Evolutionary conservation across 1,140 invertebrate genomes (phyloP).

Genomic region (Cylas formicarius): DNA sequence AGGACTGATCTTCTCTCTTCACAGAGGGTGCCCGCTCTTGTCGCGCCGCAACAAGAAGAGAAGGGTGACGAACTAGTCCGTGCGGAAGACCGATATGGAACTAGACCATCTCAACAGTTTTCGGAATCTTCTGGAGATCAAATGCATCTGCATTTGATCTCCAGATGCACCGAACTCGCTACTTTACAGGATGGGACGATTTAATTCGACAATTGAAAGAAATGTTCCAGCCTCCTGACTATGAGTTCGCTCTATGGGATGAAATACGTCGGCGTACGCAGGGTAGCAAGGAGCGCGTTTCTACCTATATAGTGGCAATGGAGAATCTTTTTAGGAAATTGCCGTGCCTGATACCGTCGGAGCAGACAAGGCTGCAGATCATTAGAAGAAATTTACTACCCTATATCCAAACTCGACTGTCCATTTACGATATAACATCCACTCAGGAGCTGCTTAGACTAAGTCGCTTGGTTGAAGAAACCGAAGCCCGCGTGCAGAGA

Average conservation of each 20-base stretch:
- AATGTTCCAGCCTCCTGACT: constrained; percentile 9
- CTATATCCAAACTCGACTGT: background rate
- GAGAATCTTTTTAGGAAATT: constrained; percentile 7
- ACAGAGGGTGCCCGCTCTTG: too few relatives aligned
- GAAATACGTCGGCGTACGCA: constrained; percentile 11
- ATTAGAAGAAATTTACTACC: background rate
- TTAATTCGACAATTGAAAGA: constrained; percentile 1
- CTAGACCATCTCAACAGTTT: too few relatives aligned
- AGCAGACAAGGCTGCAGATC: background rate
- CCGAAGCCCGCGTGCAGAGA: background rate
- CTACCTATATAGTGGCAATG: constrained; percentile 6
- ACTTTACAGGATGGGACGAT: too few relatives aligned
- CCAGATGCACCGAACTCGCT: too few relatives aligned
- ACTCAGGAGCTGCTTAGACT: background rate
- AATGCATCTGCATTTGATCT: too few relatives aligned
- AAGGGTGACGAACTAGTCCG: too few relatives aligned
- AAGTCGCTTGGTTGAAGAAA: background rate
- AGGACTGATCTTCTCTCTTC: too few relatives aligned
- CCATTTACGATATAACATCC: background rate
- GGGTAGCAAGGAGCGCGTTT: constrained; percentile 7
- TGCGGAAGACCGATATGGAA: too few relatives aligned
- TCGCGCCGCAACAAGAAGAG: too few relatives aligned
- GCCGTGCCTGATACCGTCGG: background rate
- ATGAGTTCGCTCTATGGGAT: constrained; percentile 12
- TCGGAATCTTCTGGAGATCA: too few relatives aligned